Conservation (phyloP, 2,888 invertebrate genomes). For the Heliconius ismenius region DNA sequence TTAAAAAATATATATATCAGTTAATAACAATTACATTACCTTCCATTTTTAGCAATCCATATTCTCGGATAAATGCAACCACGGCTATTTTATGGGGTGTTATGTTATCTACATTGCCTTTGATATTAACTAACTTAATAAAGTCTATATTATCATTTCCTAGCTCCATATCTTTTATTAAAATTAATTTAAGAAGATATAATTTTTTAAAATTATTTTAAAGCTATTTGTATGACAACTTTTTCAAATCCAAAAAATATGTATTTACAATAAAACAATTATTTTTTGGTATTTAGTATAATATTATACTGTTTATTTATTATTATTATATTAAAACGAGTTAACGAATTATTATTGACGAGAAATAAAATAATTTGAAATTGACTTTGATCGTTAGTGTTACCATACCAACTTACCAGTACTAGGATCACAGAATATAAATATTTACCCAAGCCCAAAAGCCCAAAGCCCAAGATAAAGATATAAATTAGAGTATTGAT, state of each 20-base stretch:
- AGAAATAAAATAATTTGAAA: conserved; percentile 8
- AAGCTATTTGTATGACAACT: background rate
- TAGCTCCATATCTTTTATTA: conserved; percentile 58
- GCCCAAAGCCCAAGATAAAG: background rate
- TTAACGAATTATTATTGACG: background rate
- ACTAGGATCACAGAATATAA: no score
- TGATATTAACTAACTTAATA: conserved; percentile 66
- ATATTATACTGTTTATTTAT: no score
- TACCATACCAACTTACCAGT: background rate
- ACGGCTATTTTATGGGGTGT: conserved; percentile 92
- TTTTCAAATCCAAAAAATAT: background rate
- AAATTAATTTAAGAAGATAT: background rate
- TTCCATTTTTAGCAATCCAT: conserved; percentile 84
- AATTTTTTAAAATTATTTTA: background rate
- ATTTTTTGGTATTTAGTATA: no score
- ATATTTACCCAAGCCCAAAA: background rate
- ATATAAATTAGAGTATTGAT: no score
- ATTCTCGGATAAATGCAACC: conserved; percentile 88
- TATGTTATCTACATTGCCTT: conserved; percentile 82
- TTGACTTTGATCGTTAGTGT: background rate
- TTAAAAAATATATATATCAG: background rate
- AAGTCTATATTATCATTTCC: conserved; percentile 67
- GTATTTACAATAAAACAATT: background rate
- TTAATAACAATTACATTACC: conserved; percentile 50
- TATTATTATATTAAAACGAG: background rate